Percentiles rank a stretch among this genome's conserved stretches.
Conservation (phyloP, 2,888 invertebrate species). For the Serrognathus titanus region DNA sequence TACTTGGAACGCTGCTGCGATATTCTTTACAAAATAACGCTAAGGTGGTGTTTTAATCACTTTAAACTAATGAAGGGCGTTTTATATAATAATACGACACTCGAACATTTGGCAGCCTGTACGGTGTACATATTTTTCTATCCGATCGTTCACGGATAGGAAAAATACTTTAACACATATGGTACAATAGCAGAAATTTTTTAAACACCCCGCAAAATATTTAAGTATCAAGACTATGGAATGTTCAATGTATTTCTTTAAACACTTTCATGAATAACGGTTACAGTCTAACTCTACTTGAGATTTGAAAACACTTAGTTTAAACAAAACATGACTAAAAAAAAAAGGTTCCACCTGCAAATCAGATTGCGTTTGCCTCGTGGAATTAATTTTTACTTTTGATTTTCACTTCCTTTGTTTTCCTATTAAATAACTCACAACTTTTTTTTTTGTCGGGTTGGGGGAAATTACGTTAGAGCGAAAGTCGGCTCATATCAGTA, state of each 20-base stretch:
- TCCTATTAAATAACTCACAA: neutral
- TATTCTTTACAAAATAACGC: too few species aligned
- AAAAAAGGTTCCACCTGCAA: neutral
- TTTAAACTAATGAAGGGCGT: neutral
- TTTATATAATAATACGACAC: neutral
- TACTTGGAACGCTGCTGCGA: too few species aligned
- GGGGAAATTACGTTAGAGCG: too few species aligned
- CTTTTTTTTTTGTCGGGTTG: neutral
- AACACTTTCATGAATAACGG: neutral
- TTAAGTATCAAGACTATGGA: neutral
- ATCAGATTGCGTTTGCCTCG: neutral
- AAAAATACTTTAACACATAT: neutral
- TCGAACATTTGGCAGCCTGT: slow-evolving; percentile 1
- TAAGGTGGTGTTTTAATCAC: too few species aligned
- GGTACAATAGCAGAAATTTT: neutral
- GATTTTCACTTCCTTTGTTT: neutral
- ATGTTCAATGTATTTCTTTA: neutral
- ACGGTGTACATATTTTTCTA: neutral
- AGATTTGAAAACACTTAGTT: neutral
- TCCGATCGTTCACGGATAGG: neutral
- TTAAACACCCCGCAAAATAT: neutral
- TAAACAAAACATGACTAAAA: neutral
- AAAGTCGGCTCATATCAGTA: too few species aligned
- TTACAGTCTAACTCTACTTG: neutral
- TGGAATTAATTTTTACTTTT: neutral